Base-by-base conservation (phyloP, 2,888 invertebrate genomes). In the Luperina testacea region DNA sequence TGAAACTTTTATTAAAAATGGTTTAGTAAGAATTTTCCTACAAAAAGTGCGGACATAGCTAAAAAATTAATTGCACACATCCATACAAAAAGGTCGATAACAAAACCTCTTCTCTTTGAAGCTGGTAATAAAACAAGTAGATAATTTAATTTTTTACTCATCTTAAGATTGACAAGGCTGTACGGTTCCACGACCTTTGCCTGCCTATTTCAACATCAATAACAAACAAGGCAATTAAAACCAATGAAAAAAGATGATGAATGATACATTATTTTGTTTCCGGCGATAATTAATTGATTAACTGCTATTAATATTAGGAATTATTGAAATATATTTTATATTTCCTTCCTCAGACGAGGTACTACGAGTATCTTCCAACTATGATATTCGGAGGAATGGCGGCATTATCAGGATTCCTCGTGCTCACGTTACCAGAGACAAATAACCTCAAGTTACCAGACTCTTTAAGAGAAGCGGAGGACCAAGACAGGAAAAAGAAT, bases 361-460 rank as follows among this genome's bases (percentile, higher is more conserved):
- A 92, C 83, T 97, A 96, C 90, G 94, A 95, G 79, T 95, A 94
- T 67, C 92, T 97, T 4, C 98, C 98, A 11, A 97, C 97, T 9
- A 96, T 97, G 82, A 90, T 98, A 7, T 98, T 98, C 83, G 97
- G 97, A 0, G 90, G 92, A 24, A 97, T 97, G 94, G 97, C 97
- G 3, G 95, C 97, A 0, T 80, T 97, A 69, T 97, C 97, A 11
- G 97, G 97, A 0, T 91, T 97, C 69, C 92, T 97, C 0, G 97
- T 97, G 0, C 94, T 97, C 11, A 94, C 97, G 0, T 95, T 98
- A 77, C 98, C 98, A 11, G 98, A 98, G 91, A 98, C 98, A 24
- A 97, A 97, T 78, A 97, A 97, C 84, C 92, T 95, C 69, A 97
- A 97, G 77, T 91, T 98, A 63, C 98, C 98, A 42, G 97, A 97